phyloP scores from a whole-genome alignment of 1,140 invertebrate species.

The Procambarus clarkii region DNA sequence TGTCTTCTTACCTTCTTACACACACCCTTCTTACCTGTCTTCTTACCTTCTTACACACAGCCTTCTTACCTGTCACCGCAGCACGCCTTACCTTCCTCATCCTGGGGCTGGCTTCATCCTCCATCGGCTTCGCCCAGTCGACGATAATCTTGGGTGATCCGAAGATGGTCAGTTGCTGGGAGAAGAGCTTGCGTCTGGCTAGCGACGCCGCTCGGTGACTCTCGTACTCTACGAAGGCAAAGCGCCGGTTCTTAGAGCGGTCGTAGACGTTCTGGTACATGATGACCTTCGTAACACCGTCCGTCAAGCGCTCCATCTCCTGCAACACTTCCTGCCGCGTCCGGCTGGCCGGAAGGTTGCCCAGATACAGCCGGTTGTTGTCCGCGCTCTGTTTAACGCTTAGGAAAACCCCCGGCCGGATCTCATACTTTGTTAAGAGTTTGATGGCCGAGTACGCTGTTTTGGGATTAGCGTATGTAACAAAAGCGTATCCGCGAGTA shows the following conservation, averaged over 20 bases:
- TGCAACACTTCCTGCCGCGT: constrained; percentile 82
- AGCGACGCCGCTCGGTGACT: constrained; percentile 87
- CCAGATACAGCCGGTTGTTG: constrained; percentile 89
- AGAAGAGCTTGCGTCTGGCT: constrained; percentile 83
- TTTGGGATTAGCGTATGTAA: constrained; percentile 82
- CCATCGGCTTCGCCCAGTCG: constrained; percentile 83
- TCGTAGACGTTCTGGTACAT: constrained; percentile 81
- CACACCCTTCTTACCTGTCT: no score
- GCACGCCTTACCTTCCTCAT: background rate
- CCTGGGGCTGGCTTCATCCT: background rate
- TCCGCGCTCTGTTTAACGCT: constrained; percentile 88
- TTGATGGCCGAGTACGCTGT: constrained; percentile 81
- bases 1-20: no score
- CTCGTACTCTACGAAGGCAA: constrained; percentile 90
- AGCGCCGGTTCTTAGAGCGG: constrained; percentile 84
- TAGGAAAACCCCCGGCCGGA: constrained; percentile 81
- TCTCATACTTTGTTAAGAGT: constrained; percentile 83
- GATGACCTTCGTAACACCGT: constrained; percentile 85
- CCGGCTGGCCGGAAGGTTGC: constrained; percentile 85
- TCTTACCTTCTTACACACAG: no score
- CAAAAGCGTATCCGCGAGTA: constrained; percentile 89
- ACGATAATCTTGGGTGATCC: constrained; percentile 80
- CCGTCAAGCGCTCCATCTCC: constrained; percentile 83
- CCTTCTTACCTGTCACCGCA: no score
- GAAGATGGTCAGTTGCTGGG: background rate